Base-by-base conservation (phyloP, 1,140 invertebrate genomes). In the Ips nitidus region DNA sequence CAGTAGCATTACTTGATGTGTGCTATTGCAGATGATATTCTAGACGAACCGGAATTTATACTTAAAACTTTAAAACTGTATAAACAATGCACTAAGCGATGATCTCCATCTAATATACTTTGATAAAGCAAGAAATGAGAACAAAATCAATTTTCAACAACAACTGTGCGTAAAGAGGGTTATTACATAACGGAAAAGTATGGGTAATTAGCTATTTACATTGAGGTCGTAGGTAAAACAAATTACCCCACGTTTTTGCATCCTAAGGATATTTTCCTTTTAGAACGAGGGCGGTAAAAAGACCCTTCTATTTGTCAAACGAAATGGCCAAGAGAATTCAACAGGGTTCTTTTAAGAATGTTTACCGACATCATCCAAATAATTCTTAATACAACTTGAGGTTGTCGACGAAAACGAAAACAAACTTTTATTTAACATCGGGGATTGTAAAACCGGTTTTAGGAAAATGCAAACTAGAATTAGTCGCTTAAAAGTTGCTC, bases 301-400 rank as follows among this genome's bases (percentile, higher is more conserved):
- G 52, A 55, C 52, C 52, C 52, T 55, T 55, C 52, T 55, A 55
- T 55, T 55, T 55, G 52, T 55, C 52, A 55, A 37, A 38, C 8
- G 37, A 55, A 55, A 22, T 8, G 52, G 5, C 52, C 3, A 22
- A 22, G 45, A 50, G 22, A 50, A 50, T 50, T 50, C 45, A 22
- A 50, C 7, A 22, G 45, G 22, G 22, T 50, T 50, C 45, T 50
- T 2, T 50, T 6, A 22, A 50, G 22, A 1, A 50, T 50, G 45
- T 50, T 50, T 50, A 22, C 22, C 7, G 7, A 50, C 6, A 50
- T 50, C 6, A 50, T 3, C 7, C 3, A 22, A 50, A 6, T 50
- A 8, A 6, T 22, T 50, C 3, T 22, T 50, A 50, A 50, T 50
- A 22, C 22, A 22, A 50, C 7, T 50, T 8, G 7, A 50, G 7